phyloP scores from a whole-genome alignment of 2,888 invertebrate genomes.

The Sthenelais limicola region DNA sequence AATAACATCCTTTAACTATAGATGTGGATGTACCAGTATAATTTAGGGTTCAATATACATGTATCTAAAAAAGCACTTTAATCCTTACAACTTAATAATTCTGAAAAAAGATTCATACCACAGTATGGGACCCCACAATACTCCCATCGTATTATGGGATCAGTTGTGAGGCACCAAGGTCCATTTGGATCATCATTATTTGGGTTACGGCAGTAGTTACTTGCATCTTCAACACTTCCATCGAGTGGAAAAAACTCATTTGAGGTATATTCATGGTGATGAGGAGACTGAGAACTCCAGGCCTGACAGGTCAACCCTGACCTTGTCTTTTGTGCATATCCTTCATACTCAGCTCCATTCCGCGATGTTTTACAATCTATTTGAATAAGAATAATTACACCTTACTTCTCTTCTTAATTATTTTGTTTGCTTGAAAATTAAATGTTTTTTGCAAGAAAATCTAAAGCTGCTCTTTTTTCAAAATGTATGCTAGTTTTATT shows the following conservation, averaged over 20 bases:
- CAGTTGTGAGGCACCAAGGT: slow-evolving; percentile 15
- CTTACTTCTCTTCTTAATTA: too few relatives aligned
- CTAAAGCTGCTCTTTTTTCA: too few relatives aligned
- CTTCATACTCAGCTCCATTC: background rate
- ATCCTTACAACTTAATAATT: too few relatives aligned
- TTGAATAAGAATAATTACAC: too few relatives aligned
- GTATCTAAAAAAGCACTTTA: too few relatives aligned
- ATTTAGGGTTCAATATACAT: too few relatives aligned
- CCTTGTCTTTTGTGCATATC: background rate
- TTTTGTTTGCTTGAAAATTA: too few relatives aligned
- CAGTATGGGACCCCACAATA: slow-evolving; percentile 21
- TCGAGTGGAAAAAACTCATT: slow-evolving; percentile 10
- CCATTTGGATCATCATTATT: slow-evolving; percentile 1
- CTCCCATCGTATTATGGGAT: slow-evolving; percentile 17
- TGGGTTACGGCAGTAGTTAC: slow-evolving; percentile 93
- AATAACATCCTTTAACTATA: too few relatives aligned
- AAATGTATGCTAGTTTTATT: too few relatives aligned
- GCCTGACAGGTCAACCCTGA: slow-evolving; percentile 17
- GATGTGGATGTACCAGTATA: too few relatives aligned
- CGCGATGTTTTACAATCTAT: slow-evolving; percentile 2
- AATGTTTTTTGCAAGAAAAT: too few relatives aligned
- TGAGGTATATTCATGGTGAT: slow-evolving; percentile 14
- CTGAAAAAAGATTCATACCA: too few relatives aligned
- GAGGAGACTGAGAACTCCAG: slow-evolving; percentile 34
- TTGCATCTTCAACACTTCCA: slow-evolving; percentile 79